Conservation (phyloP, 2,113 vertebrate genomes). For the Gambusia affinis region DNA sequence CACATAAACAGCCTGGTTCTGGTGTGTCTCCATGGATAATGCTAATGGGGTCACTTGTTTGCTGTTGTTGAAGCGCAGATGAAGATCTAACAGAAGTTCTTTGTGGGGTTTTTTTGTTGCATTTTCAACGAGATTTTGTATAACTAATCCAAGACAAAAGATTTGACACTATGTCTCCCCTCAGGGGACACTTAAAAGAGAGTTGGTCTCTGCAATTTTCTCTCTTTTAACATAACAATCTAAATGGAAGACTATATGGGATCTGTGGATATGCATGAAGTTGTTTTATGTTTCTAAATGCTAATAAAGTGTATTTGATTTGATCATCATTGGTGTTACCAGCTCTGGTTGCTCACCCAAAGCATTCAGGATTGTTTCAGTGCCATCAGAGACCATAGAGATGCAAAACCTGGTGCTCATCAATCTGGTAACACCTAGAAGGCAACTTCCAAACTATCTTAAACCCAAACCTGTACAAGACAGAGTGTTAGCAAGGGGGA, state of each 20-base stretch:
- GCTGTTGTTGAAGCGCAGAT: slow-evolving; percentile 1
- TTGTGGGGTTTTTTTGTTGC: not conserved
- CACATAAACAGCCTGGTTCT: slow-evolving; percentile 36
- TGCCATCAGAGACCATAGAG: too few relatives aligned
- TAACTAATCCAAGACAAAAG: not conserved
- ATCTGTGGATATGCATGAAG: not conserved
- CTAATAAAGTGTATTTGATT: not conserved
- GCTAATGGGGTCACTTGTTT: slow-evolving; percentile 46
- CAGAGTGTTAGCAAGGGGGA: too few relatives aligned
- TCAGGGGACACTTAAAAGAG: not conserved
- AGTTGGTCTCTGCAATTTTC: not conserved
- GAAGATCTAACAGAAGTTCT: slow-evolving; percentile 5
- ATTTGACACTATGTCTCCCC: not conserved
- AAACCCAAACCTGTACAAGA: too few relatives aligned
- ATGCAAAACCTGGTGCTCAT: too few relatives aligned
- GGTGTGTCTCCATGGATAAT: slow-evolving; percentile 47
- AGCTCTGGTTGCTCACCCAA: too few relatives aligned
- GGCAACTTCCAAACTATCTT: too few relatives aligned
- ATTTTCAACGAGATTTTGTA: not conserved
- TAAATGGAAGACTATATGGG: not conserved
- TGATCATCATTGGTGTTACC: too few relatives aligned
- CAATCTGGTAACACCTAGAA: too few relatives aligned
- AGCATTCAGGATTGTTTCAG: too few relatives aligned
- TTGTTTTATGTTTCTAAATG: not conserved
- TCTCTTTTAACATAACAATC: not conserved